Evolutionary conservation across 2,113 vertebrate species (phyloP).

Genomic region (Caloenas nicobarica): DNA sequence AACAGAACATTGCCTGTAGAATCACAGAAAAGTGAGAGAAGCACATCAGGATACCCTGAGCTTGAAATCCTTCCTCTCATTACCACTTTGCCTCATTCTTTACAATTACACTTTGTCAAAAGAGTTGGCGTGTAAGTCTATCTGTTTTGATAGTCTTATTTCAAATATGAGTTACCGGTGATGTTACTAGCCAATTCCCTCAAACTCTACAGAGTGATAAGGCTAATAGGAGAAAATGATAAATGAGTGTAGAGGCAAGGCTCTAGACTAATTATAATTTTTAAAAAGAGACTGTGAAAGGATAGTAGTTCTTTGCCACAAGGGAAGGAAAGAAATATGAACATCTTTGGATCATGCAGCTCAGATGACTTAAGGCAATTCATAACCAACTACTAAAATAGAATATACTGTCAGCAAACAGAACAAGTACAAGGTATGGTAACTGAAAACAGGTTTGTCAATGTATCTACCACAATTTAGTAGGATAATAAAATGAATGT

Average conservation of each 20-base stretch:
- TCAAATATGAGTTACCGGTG: conserved; percentile 41
- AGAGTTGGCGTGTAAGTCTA: not conserved
- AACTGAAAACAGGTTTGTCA: conserved; percentile 34
- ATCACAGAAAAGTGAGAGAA: not conserved
- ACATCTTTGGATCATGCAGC: conserved; percentile 34
- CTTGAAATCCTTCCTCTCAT: not conserved
- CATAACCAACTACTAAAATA: conserved; percentile 60
- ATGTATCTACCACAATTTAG: conserved; percentile 57
- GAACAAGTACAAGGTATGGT: conserved; percentile 12
- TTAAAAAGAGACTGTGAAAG: not conserved
- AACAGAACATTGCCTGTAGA: not conserved
- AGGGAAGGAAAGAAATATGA: conserved; percentile 51
- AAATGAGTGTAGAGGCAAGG: conserved; percentile 18
- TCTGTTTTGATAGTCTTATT: conserved; percentile 62
- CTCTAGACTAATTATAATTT: conserved; percentile 60
- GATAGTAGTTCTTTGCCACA: conserved; percentile 37
- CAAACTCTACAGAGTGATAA: not conserved
- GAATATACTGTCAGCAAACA: conserved; percentile 59
- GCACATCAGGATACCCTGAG: not conserved
- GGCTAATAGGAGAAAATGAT: conserved; percentile 52
- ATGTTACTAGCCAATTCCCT: conserved; percentile 41
- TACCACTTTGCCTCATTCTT: conserved; percentile 1
- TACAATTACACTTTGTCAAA: conserved; percentile 37
- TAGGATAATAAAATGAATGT: conserved; percentile 47
- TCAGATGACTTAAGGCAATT: conserved; percentile 65